A percentile compares a stretch with the other conserved stretches of the same genome.
These are phyloP conservation scores for Pelusios castaneus DNA, from an alignment of 2,113 vertebrate genomes.

Conservation along the genomic window DNA sequence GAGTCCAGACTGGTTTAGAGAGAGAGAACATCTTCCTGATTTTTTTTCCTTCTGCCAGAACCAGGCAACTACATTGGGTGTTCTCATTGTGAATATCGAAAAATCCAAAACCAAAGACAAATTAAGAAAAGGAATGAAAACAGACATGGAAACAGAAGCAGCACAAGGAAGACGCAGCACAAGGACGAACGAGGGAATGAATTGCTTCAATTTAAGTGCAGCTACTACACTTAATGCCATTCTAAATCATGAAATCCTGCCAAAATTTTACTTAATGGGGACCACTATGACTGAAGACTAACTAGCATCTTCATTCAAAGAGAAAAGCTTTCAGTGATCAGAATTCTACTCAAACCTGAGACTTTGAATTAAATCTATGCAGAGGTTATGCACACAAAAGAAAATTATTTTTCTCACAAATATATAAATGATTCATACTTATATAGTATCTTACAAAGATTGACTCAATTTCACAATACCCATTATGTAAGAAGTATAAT, in stretches of 20 bases:
- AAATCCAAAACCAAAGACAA: slow-evolving; percentile 34
- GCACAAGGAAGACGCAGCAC: neutral
- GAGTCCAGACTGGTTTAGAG: neutral
- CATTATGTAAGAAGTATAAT: too few relatives aligned
- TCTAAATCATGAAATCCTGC: neutral
- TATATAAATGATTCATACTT: too few relatives aligned
- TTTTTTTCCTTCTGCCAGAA: neutral
- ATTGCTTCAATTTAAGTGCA: too few relatives aligned
- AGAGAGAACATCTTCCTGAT: neutral
- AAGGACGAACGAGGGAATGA: neutral
- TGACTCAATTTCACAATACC: too few relatives aligned
- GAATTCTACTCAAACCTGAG: too few relatives aligned
- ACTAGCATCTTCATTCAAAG: neutral
- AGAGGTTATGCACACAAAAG: too few relatives aligned
- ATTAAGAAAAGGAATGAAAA: slow-evolving; percentile 6
- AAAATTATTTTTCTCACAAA: too few relatives aligned
- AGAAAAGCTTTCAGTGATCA: too few relatives aligned
- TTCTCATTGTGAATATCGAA: slow-evolving; percentile 39
- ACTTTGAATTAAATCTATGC: too few relatives aligned
- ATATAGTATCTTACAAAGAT: too few relatives aligned
- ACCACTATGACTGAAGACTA: neutral
- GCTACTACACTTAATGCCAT: neutral
- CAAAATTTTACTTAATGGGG: neutral
- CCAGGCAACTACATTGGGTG: neutral
- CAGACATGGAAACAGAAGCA: slow-evolving; percentile 2